phyloP scores from a whole-genome alignment of 2,113 vertebrate species.

The Mormoops blainvillei region DNA sequence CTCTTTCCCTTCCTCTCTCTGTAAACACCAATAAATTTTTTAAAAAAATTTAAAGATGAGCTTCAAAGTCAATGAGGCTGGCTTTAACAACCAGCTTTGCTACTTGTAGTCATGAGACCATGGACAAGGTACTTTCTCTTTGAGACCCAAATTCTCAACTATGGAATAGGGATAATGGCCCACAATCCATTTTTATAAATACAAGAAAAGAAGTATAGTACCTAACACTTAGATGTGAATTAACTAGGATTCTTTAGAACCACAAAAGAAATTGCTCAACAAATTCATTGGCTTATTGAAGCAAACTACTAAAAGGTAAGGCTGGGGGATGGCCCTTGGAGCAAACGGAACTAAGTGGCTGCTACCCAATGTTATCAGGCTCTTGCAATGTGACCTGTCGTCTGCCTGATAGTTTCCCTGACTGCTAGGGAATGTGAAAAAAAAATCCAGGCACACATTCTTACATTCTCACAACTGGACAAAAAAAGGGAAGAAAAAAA shows the following conservation, averaged over 20 bases:
- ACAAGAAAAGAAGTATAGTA: background rate
- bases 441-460: background rate
- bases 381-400: background rate
- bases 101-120: background rate
- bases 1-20: too few relatives aligned
- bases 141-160: background rate
- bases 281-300: background rate
- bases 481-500: too few relatives aligned
- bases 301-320: background rate
- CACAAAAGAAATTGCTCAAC: background rate
- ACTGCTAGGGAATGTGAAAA: background rate
- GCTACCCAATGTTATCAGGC: background rate
- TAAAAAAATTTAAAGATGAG: background rate
- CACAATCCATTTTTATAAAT: background rate
- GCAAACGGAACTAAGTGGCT: background rate
- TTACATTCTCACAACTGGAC: background rate
- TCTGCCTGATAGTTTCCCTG: background rate
- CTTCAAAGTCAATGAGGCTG: background rate
- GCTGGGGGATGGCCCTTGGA: background rate
- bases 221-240: background rate
- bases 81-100: background rate
- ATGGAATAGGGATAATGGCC: background rate
- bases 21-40: too few relatives aligned
- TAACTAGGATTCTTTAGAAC: background rate
- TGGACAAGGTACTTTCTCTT: background rate